These are phyloP conservation scores for Hirudo medicinalis DNA, from an alignment of 1,140 invertebrate species.

Conservation along the genomic window DNA sequence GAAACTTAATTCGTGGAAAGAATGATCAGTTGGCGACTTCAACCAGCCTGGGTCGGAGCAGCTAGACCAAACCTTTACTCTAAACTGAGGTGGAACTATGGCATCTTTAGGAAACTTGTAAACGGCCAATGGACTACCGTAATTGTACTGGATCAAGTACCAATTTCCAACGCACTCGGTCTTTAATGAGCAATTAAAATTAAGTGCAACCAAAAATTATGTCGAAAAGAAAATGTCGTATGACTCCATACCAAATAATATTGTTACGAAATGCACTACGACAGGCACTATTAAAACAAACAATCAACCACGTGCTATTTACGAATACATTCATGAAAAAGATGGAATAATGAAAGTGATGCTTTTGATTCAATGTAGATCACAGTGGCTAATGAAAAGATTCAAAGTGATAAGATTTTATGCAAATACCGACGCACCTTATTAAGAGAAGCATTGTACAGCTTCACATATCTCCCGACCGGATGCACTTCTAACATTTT, in stretches of 20 bases:
- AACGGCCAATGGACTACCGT: neutral
- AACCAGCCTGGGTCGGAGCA: slow-evolving; percentile 1
- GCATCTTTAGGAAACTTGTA: slow-evolving; percentile 10
- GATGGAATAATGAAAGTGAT: too few species aligned
- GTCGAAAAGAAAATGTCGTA: too few species aligned
- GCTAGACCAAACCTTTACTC: neutral
- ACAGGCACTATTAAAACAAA: too few species aligned
- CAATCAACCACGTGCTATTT: too few species aligned
- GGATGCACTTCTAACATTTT: slow-evolving; percentile 10
- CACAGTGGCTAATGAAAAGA: too few species aligned
- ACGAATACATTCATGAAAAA: too few species aligned
- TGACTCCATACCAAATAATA: too few species aligned
- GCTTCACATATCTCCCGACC: slow-evolving; percentile 1
- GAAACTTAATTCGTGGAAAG: neutral
- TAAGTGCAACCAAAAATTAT: neutral
- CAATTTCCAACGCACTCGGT: neutral
- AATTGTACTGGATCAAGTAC: slow-evolving; percentile 2
- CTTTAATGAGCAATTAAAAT: neutral
- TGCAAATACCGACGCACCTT: too few species aligned
- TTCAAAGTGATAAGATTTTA: too few species aligned
- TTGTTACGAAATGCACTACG: too few species aligned
- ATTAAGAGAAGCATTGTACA: slow-evolving; percentile 3
- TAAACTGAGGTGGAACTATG: slow-evolving; percentile 3
- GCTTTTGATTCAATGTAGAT: too few species aligned
- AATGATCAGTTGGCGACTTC: neutral